phyloP scores from a whole-genome alignment of 1,140 invertebrate genomes.

The Linepithema humile region DNA sequence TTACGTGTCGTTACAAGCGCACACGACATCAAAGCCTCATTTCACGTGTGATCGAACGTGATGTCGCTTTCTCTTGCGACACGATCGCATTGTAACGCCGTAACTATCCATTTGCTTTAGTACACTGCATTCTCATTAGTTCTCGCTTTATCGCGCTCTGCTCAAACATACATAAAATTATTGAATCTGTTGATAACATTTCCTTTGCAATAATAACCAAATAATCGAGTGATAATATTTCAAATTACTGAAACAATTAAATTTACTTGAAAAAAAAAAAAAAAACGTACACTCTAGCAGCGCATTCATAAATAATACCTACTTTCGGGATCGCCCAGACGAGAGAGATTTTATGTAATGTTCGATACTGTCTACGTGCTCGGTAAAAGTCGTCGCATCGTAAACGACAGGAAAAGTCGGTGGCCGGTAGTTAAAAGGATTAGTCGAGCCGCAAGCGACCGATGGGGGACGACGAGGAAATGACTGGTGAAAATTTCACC shows the following conservation, averaged over 20 bases:
- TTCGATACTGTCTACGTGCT: not conserved
- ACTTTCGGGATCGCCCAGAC: not conserved
- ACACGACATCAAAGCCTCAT: slow-evolving; percentile 53
- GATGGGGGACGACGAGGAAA: not conserved
- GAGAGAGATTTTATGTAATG: not conserved
- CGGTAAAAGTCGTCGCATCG: slow-evolving; percentile 61
- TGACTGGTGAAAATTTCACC: slow-evolving; percentile 64
- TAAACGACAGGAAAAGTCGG: slow-evolving; percentile 55
- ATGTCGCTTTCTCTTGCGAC: not conserved
- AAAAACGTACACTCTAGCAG: not conserved
- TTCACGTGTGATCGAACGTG: slow-evolving; percentile 1
- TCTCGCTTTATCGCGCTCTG: not conserved
- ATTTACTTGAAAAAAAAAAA: not conserved
- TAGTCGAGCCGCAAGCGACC: slow-evolving; percentile 48
- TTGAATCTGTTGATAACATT: not conserved
- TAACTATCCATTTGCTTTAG: no score
- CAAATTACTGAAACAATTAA: not conserved
- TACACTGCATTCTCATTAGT: not conserved
- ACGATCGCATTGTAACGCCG: not conserved
- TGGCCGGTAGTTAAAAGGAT: slow-evolving; percentile 64
- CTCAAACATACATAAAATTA: not conserved
- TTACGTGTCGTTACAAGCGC: slow-evolving; percentile 38
- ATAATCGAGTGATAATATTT: not conserved
- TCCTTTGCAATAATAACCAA: not conserved
- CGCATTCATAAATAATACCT: slow-evolving; percentile 40